These are phyloP conservation scores for Keiferia lycopersicella DNA, from an alignment of 2,888 invertebrate species.

Conservation along the genomic window DNA sequence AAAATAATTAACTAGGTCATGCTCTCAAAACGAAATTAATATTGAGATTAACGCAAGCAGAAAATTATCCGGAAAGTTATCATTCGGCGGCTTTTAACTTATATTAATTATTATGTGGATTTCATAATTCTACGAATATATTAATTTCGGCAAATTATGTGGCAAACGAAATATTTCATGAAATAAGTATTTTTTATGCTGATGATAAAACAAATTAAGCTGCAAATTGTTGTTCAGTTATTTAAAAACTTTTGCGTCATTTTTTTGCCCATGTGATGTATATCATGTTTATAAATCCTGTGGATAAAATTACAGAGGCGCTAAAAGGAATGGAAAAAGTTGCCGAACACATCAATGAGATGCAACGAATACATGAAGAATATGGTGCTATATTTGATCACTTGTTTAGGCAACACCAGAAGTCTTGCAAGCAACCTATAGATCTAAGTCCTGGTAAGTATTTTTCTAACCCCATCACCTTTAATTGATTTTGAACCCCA, in stretches of 20 bases:
- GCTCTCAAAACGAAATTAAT: conserved; percentile 1
- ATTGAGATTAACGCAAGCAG: background rate
- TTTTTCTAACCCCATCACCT: no score
- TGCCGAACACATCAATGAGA: conserved; percentile 99
- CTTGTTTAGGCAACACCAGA: conserved; percentile 96
- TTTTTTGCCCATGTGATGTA: no score
- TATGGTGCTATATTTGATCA: conserved; percentile 99
- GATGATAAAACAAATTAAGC: no score
- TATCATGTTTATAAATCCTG: no score
- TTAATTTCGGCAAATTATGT: no score
- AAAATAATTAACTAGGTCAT: background rate
- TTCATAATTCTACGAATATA: no score
- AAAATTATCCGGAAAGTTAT: background rate
- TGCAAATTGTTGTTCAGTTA: background rate
- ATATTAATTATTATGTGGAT: no score
- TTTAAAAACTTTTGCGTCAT: background rate
- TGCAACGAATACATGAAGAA: conserved; percentile 99
- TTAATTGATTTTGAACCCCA: no score
- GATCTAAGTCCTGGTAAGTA: conserved; percentile 92
- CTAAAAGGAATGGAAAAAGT: conserved; percentile 99
- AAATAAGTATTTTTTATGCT: no score
- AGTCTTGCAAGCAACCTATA: conserved; percentile 96
- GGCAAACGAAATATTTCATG: no score
- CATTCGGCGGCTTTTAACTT: no score
- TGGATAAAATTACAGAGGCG: conserved; percentile 85